Conservation (phyloP, 53 echinoderm and acorn worm genomes). For the Mesocentrotus franciscanus region DNA sequence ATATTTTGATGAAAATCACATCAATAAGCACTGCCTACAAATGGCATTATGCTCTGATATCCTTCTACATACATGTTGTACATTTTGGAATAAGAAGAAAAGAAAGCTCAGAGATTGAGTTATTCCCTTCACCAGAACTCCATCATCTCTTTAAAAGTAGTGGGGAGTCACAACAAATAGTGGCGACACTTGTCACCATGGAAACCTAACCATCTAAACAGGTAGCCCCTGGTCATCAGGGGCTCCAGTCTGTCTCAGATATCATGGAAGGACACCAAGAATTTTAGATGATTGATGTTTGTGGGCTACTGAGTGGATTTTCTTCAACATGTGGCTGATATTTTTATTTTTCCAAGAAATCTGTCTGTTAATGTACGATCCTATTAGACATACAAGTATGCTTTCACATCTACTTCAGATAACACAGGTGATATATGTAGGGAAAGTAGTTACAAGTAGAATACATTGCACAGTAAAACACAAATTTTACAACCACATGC, state of each 20-base stretch:
- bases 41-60: too few relatives aligned
- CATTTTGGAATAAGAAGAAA: too few relatives aligned
- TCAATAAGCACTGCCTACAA: too few relatives aligned
- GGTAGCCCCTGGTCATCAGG: constrained; percentile 3
- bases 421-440: neutral
- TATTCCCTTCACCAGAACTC: too few relatives aligned
- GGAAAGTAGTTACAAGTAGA: neutral
- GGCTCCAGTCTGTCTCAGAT: neutral
- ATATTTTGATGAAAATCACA: too few relatives aligned
- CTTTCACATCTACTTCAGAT: neutral
- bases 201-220: neutral
- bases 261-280: neutral
- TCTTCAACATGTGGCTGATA: neutral
- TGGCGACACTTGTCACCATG: neutral
- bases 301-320: neutral
- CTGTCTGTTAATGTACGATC: too few relatives aligned
- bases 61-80: too few relatives aligned
- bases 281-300: neutral
- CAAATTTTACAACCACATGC: too few relatives aligned
- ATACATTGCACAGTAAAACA: neutral
- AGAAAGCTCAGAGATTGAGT: too few relatives aligned
- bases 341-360: neutral
- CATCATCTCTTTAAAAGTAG: neutral
- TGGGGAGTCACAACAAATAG: neutral
- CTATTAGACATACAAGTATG: neutral